These are phyloP conservation scores for Cryptops parisi DNA, from an alignment of 2,888 invertebrate species.

Conservation along the genomic window DNA sequence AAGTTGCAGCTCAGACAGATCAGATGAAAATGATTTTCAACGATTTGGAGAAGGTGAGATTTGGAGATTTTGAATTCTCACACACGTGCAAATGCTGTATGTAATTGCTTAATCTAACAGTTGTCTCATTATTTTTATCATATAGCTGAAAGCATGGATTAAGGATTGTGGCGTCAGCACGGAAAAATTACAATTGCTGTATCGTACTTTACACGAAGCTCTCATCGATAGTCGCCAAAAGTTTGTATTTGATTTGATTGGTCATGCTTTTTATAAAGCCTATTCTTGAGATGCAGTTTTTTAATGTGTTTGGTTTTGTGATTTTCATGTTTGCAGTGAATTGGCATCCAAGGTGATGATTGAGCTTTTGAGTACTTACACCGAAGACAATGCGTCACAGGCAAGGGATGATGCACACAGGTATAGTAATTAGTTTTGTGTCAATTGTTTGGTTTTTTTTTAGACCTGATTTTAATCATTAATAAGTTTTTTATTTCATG, in stretches of 20 bases:
- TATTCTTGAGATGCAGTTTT: too few relatives aligned
- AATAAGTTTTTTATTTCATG: background rate
- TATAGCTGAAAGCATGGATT: conserved; percentile 32
- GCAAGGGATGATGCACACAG: conserved; percentile 93
- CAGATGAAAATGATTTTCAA: conserved; percentile 69
- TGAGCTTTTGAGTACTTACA: conserved; percentile 88
- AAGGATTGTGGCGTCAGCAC: conserved; percentile 28
- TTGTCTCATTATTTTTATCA: background rate
- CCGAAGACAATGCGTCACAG: conserved; percentile 89
- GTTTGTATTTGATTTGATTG: conserved; percentile 31
- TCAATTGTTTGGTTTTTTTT: too few relatives aligned
- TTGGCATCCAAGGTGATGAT: conserved; percentile 93
- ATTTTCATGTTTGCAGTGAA: conserved; percentile 43
- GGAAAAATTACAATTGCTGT: conserved; percentile 58
- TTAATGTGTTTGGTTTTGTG: background rate
- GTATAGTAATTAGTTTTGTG: conserved; percentile 9
- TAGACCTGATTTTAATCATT: background rate
- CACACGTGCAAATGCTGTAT: too few relatives aligned
- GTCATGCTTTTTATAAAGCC: too few relatives aligned
- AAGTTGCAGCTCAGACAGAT: conserved; percentile 75
- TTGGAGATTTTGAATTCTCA: conserved; percentile 23
- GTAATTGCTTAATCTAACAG: too few relatives aligned
- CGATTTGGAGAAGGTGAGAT: conserved; percentile 66
- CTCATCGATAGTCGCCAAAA: conserved; percentile 71
- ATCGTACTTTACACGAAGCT: conserved; percentile 76